Percentiles rank a stretch among this genome's conserved stretches.
phyloP scores from a whole-genome alignment of 2,113 vertebrate species.

The Chlorodrepanis virens region DNA sequence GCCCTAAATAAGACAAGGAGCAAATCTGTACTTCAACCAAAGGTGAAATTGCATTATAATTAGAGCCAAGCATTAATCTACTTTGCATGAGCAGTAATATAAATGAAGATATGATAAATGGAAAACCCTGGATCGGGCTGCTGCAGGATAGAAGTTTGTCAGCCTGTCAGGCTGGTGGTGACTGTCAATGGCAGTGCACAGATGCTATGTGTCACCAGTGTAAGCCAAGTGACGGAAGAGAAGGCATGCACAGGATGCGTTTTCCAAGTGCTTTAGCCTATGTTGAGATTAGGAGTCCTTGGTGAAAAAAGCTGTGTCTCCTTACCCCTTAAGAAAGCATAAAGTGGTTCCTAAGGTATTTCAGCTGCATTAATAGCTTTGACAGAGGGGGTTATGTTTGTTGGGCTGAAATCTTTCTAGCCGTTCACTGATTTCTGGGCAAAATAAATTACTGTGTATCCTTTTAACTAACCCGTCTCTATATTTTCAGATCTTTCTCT shows the following conservation, averaged over 20 bases:
- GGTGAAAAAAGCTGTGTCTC: background rate
- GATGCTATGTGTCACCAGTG: background rate
- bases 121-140: background rate
- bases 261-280: background rate
- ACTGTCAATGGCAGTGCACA: background rate
- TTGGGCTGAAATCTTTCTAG: background rate
- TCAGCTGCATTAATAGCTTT: background rate
- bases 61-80: background rate
- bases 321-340: background rate
- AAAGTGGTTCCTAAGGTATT: background rate
- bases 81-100: background rate
- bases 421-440: background rate
- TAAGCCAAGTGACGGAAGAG: background rate
- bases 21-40: background rate
- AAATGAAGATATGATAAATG: background rate
- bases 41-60: background rate
- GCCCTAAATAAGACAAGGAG: background rate
- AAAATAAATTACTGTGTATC: background rate
- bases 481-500: background rate
- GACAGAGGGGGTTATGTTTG: background rate
- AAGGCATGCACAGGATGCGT: rapidly evolving
- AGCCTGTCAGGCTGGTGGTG: background rate
- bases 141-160: background rate
- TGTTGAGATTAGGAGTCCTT: background rate
- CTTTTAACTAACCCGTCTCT: background rate